Evolutionary conservation across 2,797 vertebrate species (phyloP), one percentile per base, ranked within the genome.

Genomic region (Danio albolineatus): DNA sequence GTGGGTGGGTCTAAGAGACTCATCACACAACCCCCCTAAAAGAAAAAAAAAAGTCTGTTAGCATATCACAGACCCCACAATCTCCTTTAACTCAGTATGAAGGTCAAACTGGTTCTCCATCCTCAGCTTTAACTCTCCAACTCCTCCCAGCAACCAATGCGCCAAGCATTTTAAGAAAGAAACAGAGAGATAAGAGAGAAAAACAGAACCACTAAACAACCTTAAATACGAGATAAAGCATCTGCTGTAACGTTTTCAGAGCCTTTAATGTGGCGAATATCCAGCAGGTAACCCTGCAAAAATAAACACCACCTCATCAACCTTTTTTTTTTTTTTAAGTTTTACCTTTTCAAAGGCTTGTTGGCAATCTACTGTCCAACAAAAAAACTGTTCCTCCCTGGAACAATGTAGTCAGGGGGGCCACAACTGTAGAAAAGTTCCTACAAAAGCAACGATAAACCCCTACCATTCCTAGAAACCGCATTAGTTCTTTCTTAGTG

Each of bases 381-480:
- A 10, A 61, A 70, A 70, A 7, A 39, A n/a, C 46, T 4, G 6
- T 10, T 6, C 44, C 28, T n/a, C 4, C 39, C 10, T 7, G 38
- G n/a, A 67, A 46, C 7, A 46, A 28, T 28, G 59, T 41, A 28
- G 54, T 78, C 6, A 69, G 41, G 65, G 12, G 28, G n/a, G n/a
- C n/a, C n/a, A n/a, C 39, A 16, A 17, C 39, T 7, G 1, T 44
- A 7, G n/a, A 56, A 13, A 56, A 13, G 4, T 21, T 57, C 5
- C 19, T 10, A 44, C 49, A 59, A 44, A 77, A 59, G 54, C 75
- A 19, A 9, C 19, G 10, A 79, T 79, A 71, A 59, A 66, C 59
- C 9, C 38, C 75, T 10, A 10, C 19, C 13, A 79, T 79, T 61
- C 76, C 66, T 10, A 60, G 48, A 38, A 78, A 78, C 5, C 41